Conservation (phyloP, 2,888 invertebrate genomes). For the Anthophora plumipes region DNA sequence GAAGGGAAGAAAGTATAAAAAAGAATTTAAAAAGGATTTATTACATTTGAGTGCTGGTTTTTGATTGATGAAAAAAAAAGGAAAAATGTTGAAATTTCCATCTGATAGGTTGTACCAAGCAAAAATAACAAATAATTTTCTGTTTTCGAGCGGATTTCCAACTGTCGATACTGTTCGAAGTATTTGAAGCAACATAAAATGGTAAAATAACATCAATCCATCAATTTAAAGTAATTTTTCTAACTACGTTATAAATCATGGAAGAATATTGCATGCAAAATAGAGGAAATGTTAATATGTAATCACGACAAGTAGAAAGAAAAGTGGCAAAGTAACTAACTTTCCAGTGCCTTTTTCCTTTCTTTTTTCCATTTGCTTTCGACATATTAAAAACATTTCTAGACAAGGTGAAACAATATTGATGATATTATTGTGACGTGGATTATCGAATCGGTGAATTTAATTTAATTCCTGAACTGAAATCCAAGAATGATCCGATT, state of each 20-base stretch:
- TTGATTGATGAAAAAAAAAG: too few species aligned
- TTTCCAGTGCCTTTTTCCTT: too few species aligned
- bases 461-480: slow-evolving; percentile 37
- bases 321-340: neutral
- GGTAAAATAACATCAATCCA: neutral
- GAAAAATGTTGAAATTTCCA: neutral
- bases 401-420: slow-evolving; percentile 18
- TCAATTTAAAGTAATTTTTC: neutral
- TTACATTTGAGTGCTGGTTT: neutral
- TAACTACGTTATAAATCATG: neutral
- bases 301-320: neutral
- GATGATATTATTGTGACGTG: slow-evolving; percentile 21
- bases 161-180: neutral
- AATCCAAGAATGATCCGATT: slow-evolving; percentile 36
- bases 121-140: slow-evolving; percentile 1
- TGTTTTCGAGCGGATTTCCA: neutral
- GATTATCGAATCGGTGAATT: slow-evolving; percentile 24
- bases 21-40: neutral
- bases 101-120: neutral
- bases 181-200: neutral
- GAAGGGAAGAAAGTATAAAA: neutral
- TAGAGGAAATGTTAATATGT: neutral
- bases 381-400: slow-evolving; percentile 17
- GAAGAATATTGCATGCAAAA: neutral
- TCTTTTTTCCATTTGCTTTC: slow-evolving; percentile 18